A percentile compares a stretch with the other conserved stretches of the same genome.
Evolutionary conservation across 2,113 vertebrate genomes (phyloP).

Genomic region (Gila orcuttii): DNA sequence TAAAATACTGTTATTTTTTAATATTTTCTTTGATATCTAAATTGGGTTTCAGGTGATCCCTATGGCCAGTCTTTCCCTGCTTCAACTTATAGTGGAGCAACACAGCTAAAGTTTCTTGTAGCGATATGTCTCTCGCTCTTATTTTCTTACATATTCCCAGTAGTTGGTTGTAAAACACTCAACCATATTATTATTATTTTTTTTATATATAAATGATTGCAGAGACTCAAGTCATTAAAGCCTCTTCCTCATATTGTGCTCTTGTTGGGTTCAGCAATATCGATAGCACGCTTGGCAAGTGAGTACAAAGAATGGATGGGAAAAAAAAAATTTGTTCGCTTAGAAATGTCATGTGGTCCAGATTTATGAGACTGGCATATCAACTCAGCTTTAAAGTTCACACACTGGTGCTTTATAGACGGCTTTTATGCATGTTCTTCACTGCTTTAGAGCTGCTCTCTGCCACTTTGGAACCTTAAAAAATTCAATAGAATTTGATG

Average conservation of each 20-base stretch:
- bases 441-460: slow-evolving; percentile 13
- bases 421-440: slow-evolving; percentile 48
- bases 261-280: slow-evolving; percentile 42
- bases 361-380: slow-evolving; percentile 56
- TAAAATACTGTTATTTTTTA: neutral
- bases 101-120: neutral
- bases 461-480: slow-evolving; percentile 36
- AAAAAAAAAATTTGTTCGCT: neutral
- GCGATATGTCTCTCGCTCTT: slow-evolving; percentile 2
- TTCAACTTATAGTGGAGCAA: neutral
- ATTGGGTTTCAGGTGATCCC: slow-evolving; percentile 14
- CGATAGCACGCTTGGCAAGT: slow-evolving; percentile 31
- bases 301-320: slow-evolving; percentile 6
- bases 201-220: neutral
- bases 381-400: slow-evolving; percentile 46
- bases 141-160: neutral
- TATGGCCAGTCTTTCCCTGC: neutral
- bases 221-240: slow-evolving; percentile 44
- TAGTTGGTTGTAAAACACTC: slow-evolving; percentile 14
- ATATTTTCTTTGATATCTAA: slow-evolving; percentile 7
- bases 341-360: slow-evolving; percentile 48
- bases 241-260: slow-evolving; percentile 42
- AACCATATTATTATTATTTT: slow-evolving; percentile 11
- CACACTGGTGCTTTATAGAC: slow-evolving; percentile 43
- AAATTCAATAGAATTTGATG: slow-evolving; percentile 41